Conservation (phyloP, 1,140 invertebrate species). For the Macrosteles quadrilineatus region DNA sequence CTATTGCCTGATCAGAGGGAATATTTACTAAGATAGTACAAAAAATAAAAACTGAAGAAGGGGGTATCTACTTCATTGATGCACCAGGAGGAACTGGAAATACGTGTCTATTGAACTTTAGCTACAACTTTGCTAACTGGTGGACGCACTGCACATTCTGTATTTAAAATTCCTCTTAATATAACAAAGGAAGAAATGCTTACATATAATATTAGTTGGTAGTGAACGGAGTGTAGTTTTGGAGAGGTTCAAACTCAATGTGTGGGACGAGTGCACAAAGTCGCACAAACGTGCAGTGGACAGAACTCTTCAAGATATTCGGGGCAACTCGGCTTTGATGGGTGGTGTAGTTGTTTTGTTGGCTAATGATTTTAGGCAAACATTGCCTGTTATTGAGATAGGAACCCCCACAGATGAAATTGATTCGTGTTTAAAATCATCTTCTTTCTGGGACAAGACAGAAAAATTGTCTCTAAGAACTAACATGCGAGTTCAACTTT, state of each 20-base stretch:
- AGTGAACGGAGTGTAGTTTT: too few species aligned
- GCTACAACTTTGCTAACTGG: slow-evolving; percentile 51
- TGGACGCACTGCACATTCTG: slow-evolving; percentile 56
- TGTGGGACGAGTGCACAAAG: slow-evolving; percentile 52
- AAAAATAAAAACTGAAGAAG: neutral
- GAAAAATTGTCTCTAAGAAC: slow-evolving; percentile 44
- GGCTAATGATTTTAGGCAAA: slow-evolving; percentile 46
- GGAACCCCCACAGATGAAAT: slow-evolving; percentile 51
- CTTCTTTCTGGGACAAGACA: slow-evolving; percentile 48
- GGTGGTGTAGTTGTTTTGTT: slow-evolving; percentile 46
- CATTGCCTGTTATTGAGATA: slow-evolving; percentile 46
- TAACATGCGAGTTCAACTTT: too few species aligned
- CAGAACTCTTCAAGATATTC: slow-evolving; percentile 45
- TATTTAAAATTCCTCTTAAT: slow-evolving; percentile 53
- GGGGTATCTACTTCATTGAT: slow-evolving; percentile 33
- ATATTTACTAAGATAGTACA: slow-evolving; percentile 32
- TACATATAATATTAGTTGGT: slow-evolving; percentile 48
- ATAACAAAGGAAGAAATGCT: slow-evolving; percentile 41
- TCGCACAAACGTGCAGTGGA: slow-evolving; percentile 44
- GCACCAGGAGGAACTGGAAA: slow-evolving; percentile 45
- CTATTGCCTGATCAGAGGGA: neutral
- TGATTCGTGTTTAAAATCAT: slow-evolving; percentile 52
- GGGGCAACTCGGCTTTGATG: slow-evolving; percentile 42
- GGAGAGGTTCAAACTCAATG: slow-evolving; percentile 45
- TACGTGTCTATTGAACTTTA: slow-evolving; percentile 48